Evolutionary conservation across 2,888 invertebrate species (phyloP).

Genomic region (Xestia ashworthii): DNA sequence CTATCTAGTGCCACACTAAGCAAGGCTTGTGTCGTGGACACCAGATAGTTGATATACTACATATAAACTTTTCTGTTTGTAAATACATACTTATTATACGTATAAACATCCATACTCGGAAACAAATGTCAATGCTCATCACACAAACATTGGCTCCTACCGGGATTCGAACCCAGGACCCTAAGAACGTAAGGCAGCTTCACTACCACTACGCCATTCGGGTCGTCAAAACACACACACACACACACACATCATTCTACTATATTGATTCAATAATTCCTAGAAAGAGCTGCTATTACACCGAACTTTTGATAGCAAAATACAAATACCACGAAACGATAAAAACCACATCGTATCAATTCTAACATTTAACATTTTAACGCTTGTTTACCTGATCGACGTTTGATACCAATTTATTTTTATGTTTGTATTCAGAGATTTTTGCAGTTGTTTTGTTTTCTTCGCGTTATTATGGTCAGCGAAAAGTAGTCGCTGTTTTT

Average conservation of each 20-base stretch:
- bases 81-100: no score
- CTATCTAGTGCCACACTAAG: no score
- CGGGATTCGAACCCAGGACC: no score
- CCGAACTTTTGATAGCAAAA: not conserved
- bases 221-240: no score
- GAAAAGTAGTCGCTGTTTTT: not conserved
- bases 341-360: constrained; percentile 7
- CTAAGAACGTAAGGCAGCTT: no score
- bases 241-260: not conserved
- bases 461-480: not conserved
- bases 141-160: no score
- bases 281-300: not conserved
- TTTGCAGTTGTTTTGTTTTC: not conserved
- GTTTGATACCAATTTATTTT: constrained; percentile 11
- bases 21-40: no score
- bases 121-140: no score
- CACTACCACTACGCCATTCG: no score
- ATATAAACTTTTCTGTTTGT: no score
- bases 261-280: not conserved
- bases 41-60: no score
- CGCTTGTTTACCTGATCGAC: constrained; percentile 10
- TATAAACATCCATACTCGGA: no score
- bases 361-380: constrained; percentile 1
- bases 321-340: constrained; percentile 1
- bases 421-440: not conserved